Percentiles rank a stretch among this genome's conserved stretches.
These are phyloP conservation scores for Tenthredo distinguenda DNA, from an alignment of 2,888 invertebrate species.

Conservation along the genomic window DNA sequence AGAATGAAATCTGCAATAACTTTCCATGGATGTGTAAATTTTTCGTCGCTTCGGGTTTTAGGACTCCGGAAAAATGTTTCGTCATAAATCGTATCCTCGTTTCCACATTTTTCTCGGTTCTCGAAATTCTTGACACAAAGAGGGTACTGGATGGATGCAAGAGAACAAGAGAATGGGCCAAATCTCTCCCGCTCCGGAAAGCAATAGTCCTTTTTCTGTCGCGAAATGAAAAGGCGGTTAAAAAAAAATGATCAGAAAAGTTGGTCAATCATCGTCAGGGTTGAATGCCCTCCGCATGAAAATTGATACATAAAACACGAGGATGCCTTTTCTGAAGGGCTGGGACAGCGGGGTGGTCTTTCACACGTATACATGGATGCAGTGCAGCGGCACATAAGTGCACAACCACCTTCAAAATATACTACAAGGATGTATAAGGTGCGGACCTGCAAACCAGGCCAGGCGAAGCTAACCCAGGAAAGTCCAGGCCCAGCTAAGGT, in stretches of 20 bases:
- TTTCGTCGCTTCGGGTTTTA: not conserved
- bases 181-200: not conserved
- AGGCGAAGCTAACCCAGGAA: constrained; percentile 23
- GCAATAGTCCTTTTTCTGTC: not conserved
- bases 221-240: not conserved
- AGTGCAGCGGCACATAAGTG: not conserved
- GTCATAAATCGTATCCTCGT: not conserved
- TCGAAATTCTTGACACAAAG: not conserved
- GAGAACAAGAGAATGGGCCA: not conserved
- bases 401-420: not conserved
- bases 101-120: not conserved
- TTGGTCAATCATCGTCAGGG: constrained; percentile 39
- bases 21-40: not conserved
- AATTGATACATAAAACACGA: constrained; percentile 46
- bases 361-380: not conserved
- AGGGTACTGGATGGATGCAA: not conserved
- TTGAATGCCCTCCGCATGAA: constrained; percentile 49
- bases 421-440: constrained; percentile 9
- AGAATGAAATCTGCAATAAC: not conserved
- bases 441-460: constrained; percentile 32
- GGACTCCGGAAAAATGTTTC: not conserved
- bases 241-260: constrained; percentile 10
- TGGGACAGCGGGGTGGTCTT: constrained; percentile 41
- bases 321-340: constrained; percentile 25
- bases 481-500: constrained; percentile 37